Evolutionary conservation across 2,797 vertebrate species (phyloP), one percentile per base, ranked within the genome.

Genomic region (Neoniphon sammara): DNA sequence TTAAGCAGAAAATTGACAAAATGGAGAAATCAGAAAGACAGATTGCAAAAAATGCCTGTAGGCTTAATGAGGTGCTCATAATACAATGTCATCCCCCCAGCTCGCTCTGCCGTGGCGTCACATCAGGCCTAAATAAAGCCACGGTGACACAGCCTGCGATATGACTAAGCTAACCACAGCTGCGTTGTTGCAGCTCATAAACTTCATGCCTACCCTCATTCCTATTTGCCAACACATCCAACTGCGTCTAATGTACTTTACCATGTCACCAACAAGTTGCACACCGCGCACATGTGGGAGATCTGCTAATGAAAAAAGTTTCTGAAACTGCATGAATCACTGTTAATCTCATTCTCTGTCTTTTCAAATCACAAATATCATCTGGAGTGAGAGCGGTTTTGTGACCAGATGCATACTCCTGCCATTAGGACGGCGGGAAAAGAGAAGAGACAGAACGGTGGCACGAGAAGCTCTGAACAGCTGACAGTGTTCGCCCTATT

Each of bases 101-200:
- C 58, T 53, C 49, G 20, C 21, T 21, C 58, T 18, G n/a, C 11
- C n/a, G 47, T 7, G n/a, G 18, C 18, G 6, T 71, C 49, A 52
- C 47, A 20, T 55, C 49, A 44, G 36, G 30, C 23, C 21, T 27
- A 23, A 44, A 71, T 52, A 49, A 8, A 52, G 30, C 18, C 11
- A 5, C 18, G 21, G 42, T 27, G 23, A 17, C 46, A 39, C 49
- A 30, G 23, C 50, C 36, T 27, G n/a, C 59, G 17, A 23, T 70
- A 34, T 60, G 62, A 53, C 58, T 71, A 44, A 63, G 23, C 58
- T 34, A 59, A 30, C 17, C 49, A 34, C 44, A 30, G 34, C 25
- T 15, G 20, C 47, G n/a, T 34, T 25, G 17, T 20, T 14, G 46
- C 30, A n/a, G 44, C 61, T 30, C 44, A 23, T 17, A 11, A 52